phyloP scores from a whole-genome alignment of 2,888 invertebrate species.

The Laothoe populi region DNA sequence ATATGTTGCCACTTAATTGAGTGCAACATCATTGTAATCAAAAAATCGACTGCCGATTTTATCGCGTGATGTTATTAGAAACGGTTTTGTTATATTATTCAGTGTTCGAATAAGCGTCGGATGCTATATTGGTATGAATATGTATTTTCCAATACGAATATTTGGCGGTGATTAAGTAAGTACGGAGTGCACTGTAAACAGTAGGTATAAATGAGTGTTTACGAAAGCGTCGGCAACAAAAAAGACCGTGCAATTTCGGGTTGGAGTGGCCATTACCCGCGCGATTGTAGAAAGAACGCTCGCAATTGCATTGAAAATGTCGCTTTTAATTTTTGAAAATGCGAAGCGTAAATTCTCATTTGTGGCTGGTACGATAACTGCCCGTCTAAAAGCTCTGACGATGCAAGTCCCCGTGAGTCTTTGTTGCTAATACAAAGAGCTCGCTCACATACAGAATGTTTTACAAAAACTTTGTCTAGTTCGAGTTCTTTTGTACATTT shows the following conservation, averaged over 20 bases:
- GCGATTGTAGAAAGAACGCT: conserved; percentile 74
- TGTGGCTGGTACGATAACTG: conserved; percentile 74
- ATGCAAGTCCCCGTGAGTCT: conserved; percentile 65
- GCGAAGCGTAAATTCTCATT: conserved; percentile 80
- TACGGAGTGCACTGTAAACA: conserved; percentile 53
- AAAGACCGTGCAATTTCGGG: conserved; percentile 69
- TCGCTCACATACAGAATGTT: conserved; percentile 66
- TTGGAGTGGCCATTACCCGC: conserved; percentile 81
- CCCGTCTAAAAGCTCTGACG: conserved; percentile 77
- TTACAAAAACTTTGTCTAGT: conserved; percentile 69
- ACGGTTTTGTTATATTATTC: background rate
- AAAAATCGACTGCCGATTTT: background rate
- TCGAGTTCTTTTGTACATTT: conserved; percentile 15
- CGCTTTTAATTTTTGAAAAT: conserved; percentile 82
- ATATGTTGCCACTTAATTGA: background rate
- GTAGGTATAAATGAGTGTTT: conserved; percentile 70
- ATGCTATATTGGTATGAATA: conserved; percentile 7
- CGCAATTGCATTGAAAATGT: conserved; percentile 80
- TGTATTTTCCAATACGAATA: conserved; percentile 35
- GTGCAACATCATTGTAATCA: background rate
- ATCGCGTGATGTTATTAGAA: conserved; percentile 3
- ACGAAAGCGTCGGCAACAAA: conserved; percentile 69
- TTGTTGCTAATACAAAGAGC: conserved; percentile 77
- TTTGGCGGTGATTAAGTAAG: conserved; percentile 51
- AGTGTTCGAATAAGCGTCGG: conserved; percentile 1